Conservation (phyloP, 30 jellyfish, hydroid and myxozoan species). For the Sanderia malayensis region DNA sequence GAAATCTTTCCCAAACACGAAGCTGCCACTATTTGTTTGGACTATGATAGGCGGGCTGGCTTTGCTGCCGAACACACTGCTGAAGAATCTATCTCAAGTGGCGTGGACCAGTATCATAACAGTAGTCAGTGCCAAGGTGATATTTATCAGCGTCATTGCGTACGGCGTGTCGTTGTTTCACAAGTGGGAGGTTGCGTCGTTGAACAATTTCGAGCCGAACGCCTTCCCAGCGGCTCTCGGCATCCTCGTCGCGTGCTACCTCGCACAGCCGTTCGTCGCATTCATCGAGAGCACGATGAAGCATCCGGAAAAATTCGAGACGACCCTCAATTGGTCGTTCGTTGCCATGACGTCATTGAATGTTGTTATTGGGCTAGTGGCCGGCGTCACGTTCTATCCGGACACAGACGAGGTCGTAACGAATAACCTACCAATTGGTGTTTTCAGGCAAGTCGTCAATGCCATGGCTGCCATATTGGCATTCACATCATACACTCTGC, state of each 20-base stretch:
- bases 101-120: constrained; percentile 97
- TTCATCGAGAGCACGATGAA: constrained; percentile 88
- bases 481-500: constrained; percentile 87
- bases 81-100: constrained; percentile 82
- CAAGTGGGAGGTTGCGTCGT: constrained; percentile 65
- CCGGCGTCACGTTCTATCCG: constrained; percentile 83
- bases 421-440: constrained; percentile 83
- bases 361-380: constrained; percentile 71
- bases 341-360: constrained; percentile 80
- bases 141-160: constrained; percentile 66
- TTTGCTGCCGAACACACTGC: constrained; percentile 72
- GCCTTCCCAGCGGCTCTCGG: constrained; percentile 90
- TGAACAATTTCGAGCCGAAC: constrained; percentile 72
- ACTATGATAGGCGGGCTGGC: constrained; percentile 88
- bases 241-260: constrained; percentile 78
- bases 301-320: constrained; percentile 83
- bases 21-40: constrained; percentile 85
- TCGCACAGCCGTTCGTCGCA: constrained; percentile 96
- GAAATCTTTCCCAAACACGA: constrained; percentile 73
- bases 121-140: constrained; percentile 82
- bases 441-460: constrained; percentile 79
- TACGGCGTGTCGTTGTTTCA: constrained; percentile 66
- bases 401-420: constrained; percentile 94
- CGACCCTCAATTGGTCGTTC: constrained; percentile 74
- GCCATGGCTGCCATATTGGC: constrained; percentile 94